phyloP scores from a whole-genome alignment of 2,113 vertebrate genomes.

The Sinosuthora webbiana region DNA sequence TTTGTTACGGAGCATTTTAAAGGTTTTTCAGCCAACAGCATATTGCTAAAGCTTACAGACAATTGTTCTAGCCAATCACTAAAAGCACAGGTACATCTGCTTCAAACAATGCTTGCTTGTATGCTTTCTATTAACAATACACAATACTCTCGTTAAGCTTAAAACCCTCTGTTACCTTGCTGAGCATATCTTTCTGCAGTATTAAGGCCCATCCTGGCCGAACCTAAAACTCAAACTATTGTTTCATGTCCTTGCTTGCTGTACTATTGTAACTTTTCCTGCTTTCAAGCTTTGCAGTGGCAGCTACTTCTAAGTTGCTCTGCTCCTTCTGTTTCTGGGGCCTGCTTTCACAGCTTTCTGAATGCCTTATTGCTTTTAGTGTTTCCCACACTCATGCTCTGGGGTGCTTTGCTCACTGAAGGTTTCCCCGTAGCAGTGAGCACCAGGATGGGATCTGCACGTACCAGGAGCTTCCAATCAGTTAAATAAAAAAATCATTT shows the following conservation, averaged over 20 bases:
- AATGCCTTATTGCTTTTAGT: not conserved
- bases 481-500: not conserved
- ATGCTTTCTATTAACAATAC: not conserved
- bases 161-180: not conserved
- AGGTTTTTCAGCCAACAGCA: not conserved
- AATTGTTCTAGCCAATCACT: not conserved
- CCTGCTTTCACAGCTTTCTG: not conserved
- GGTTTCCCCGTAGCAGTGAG: not conserved
- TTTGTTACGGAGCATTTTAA: not conserved
- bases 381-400: not conserved
- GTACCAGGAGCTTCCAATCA: not conserved
- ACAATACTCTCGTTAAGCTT: not conserved
- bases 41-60: not conserved
- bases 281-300: not conserved
- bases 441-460: rapidly evolving
- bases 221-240: not conserved
- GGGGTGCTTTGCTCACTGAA: not conserved
- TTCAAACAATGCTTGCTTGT: not conserved
- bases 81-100: not conserved
- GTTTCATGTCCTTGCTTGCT: not conserved
- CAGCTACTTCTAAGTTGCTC: not conserved
- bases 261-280: not conserved
- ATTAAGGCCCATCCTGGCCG: not conserved
- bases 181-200: not conserved
- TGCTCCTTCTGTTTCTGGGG: not conserved